Evolutionary conservation across 2,888 invertebrate species (phyloP).

Genomic region (Malacosoma neustria): DNA sequence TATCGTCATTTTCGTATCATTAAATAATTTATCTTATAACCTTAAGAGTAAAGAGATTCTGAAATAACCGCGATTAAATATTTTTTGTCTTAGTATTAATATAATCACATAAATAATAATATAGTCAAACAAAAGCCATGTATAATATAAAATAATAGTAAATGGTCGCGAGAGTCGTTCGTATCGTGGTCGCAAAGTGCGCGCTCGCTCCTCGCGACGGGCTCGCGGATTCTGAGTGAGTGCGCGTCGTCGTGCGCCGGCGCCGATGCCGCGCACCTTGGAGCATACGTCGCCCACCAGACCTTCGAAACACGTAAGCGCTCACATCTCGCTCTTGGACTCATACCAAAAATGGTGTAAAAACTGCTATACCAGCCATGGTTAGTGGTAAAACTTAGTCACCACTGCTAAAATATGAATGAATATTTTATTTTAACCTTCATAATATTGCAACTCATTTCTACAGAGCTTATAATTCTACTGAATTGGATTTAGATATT

Average conservation of each 20-base stretch:
- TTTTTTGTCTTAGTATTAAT: constrained; percentile 24
- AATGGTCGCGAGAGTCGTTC: constrained; percentile 67
- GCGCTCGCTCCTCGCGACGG: constrained; percentile 64
- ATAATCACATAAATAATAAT: constrained; percentile 45
- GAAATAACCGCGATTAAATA: constrained; percentile 51
- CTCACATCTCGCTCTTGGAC: constrained; percentile 57
- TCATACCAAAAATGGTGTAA: constrained; percentile 68
- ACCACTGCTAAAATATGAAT: constrained; percentile 10
- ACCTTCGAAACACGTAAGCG: constrained; percentile 68
- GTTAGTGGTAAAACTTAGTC: constrained; percentile 34
- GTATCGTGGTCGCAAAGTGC: constrained; percentile 56
- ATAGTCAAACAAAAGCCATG: constrained; percentile 58
- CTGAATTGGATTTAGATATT: too few species aligned
- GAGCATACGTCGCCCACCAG: constrained; percentile 48
- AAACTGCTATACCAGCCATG: constrained; percentile 30
- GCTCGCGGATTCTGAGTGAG: constrained; percentile 54
- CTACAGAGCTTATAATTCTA: too few species aligned
- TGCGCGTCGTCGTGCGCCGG: constrained; percentile 18
- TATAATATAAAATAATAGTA: constrained; percentile 27
- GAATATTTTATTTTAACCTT: constrained; percentile 1
- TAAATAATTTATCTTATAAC: constrained; percentile 26
- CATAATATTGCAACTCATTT: constrained; percentile 18
- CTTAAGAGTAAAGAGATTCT: constrained; percentile 45
- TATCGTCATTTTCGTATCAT: constrained; percentile 68
- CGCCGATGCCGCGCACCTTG: constrained; percentile 37